These are phyloP conservation scores for Aleiodes alternator DNA, from an alignment of 2,888 invertebrate species.

Conservation along the genomic window DNA sequence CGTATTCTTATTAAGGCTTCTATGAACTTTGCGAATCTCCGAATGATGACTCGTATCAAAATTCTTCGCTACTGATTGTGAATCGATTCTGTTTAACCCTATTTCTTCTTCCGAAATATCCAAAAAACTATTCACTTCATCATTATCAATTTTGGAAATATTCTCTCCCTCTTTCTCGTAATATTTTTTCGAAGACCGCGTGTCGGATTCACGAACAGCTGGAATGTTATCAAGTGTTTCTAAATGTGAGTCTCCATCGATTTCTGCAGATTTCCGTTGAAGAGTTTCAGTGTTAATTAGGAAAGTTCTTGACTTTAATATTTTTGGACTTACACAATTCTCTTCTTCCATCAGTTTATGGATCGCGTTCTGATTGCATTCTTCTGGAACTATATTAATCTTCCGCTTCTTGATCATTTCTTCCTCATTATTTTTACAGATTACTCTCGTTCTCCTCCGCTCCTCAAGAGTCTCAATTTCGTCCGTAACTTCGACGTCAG, in stretches of 20 bases:
- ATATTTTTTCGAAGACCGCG: not conserved
- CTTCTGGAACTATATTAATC: slow-evolving; percentile 1
- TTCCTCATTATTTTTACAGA: not conserved
- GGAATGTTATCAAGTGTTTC: not conserved
- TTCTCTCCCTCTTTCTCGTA: not conserved
- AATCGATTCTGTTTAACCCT: not conserved
- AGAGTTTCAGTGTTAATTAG: not conserved
- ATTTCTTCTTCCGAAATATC: not conserved
- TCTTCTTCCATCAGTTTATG: not conserved
- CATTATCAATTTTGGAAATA: not conserved
- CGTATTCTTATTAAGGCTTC: too few relatives aligned
- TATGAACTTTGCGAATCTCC: too few relatives aligned
- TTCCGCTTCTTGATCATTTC: not conserved
- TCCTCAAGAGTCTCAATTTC: slow-evolving; percentile 5
- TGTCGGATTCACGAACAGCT: not conserved
- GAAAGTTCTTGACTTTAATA: not conserved
- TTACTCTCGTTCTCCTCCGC: not conserved
- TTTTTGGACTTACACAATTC: not conserved
- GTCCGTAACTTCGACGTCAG: slow-evolving; percentile 25
- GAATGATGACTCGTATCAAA: too few relatives aligned
- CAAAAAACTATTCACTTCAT: not conserved
- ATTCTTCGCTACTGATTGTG: too few relatives aligned
- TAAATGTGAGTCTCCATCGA: not conserved
- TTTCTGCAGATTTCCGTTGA: not conserved
- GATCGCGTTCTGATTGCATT: not conserved